Evolutionary conservation across 2,888 invertebrate species (phyloP).

Genomic region (Drosophila recens): DNA sequence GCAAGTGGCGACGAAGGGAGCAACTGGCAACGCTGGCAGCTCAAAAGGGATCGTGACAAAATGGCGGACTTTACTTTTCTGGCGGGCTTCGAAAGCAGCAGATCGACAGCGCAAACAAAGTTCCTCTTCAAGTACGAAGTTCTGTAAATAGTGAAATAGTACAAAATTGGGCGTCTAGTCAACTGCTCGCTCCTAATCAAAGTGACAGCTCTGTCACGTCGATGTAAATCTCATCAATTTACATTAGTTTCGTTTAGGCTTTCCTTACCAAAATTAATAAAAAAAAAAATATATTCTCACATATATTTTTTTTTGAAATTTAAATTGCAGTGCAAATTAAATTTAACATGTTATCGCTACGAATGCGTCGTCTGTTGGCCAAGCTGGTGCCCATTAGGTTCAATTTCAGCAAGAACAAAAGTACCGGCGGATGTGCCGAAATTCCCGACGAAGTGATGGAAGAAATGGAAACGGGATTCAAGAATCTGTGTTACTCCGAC

Average conservation of each 20-base stretch:
- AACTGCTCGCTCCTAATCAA: slow-evolving; percentile 3
- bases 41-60: too few species aligned
- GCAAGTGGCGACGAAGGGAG: too few species aligned
- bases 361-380: slow-evolving; percentile 5
- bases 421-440: not conserved
- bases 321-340: not conserved
- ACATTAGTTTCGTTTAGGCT: slow-evolving; percentile 1
- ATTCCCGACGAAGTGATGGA: slow-evolving; percentile 94
- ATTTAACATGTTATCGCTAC: slow-evolving; percentile 20
- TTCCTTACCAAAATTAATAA: slow-evolving; percentile 25
- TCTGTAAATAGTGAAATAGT: too few species aligned
- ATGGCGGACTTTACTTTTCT: too few species aligned
- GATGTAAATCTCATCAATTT: not conserved
- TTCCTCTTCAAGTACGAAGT: too few species aligned
- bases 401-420: slow-evolving; percentile 7
- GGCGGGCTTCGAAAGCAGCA: too few species aligned
- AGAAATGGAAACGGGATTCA: slow-evolving; percentile 95
- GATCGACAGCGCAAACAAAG: too few species aligned
- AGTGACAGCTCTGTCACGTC: slow-evolving; percentile 24
- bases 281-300: not conserved
- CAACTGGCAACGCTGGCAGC: too few species aligned
- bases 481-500: slow-evolving; percentile 93
- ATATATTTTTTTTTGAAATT: slow-evolving; percentile 10
- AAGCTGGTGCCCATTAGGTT: not conserved
- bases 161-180: slow-evolving; percentile 19